Evolutionary conservation across 2,797 vertebrate species (phyloP).

Genomic region (Taenioides sp.): DNA sequence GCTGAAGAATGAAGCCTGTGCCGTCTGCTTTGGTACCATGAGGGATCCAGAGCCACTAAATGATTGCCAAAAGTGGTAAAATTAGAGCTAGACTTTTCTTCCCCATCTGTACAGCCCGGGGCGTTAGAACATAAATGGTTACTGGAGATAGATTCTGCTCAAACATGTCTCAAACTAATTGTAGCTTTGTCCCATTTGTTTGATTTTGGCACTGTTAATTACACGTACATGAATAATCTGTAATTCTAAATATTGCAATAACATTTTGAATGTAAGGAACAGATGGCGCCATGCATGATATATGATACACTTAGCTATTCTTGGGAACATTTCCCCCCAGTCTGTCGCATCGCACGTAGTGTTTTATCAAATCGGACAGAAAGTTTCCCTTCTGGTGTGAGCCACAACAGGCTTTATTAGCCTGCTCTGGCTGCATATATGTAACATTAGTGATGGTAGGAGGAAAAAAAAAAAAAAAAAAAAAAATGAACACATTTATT

Average conservation of each 20-base stretch:
- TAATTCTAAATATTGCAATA: slow-evolving; percentile 79
- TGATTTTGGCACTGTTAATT: slow-evolving; percentile 74
- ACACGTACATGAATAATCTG: slow-evolving; percentile 77
- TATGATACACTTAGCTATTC: slow-evolving; percentile 79
- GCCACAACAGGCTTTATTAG: slow-evolving; percentile 39
- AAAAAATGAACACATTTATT: slow-evolving; percentile 37
- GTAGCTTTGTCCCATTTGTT: slow-evolving; percentile 70
- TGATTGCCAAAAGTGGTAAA: slow-evolving; percentile 68
- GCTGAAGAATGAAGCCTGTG: slow-evolving; percentile 39
- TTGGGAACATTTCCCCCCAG: slow-evolving; percentile 75
- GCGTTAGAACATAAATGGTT: slow-evolving; percentile 68
- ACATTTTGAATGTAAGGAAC: slow-evolving; percentile 77
- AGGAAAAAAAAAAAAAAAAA: not conserved
- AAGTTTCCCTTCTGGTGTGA: slow-evolving; percentile 66
- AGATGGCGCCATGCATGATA: slow-evolving; percentile 77
- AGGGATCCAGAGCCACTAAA: slow-evolving; percentile 58
- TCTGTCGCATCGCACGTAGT: slow-evolving; percentile 65
- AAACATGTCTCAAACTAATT: slow-evolving; percentile 66
- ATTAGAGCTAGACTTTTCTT: slow-evolving; percentile 63
- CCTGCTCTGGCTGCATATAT: slow-evolving; percentile 8
- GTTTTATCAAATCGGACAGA: slow-evolving; percentile 71
- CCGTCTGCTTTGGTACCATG: slow-evolving; percentile 24
- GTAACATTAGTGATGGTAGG: slow-evolving; percentile 15
- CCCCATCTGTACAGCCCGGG: slow-evolving; percentile 58
- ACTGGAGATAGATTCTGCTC: slow-evolving; percentile 69